Evolutionary conservation across 2,797 vertebrate species (phyloP), one percentile per base, ranked within the genome.

Genomic region (Rousettus madagascariensis): DNA sequence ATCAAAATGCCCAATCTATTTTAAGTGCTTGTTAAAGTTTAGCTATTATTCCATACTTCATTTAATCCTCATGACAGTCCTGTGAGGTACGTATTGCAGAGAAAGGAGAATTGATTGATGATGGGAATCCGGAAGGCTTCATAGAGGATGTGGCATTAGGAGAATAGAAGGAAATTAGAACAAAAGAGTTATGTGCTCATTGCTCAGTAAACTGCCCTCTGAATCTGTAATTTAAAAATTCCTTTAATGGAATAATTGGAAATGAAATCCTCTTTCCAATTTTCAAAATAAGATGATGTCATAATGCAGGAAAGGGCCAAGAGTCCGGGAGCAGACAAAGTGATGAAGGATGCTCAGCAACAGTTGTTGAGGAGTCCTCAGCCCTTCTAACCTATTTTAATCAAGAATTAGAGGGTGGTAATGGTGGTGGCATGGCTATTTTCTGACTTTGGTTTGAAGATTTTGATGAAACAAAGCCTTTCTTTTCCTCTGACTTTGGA

Each of bases 221-320:
- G 69, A 75, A 57, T 86, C 20, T 94, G 33, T 57, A 61, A 69
- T 92, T 92, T 88, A 43, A 95, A 94, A 91, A 80, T 95, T 65
- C 28, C 74, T 88, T 92, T 94, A 43, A 93, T 94, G 86, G 91
- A 91, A 90, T 95, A 93, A 69, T 88, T 97, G 95, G 85, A 93
- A 95, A n/a, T 74, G 36, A 88, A 94, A 85, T 77, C 51, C 53
- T 91, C 55, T 53, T 72, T 96, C 55, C 63, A 0, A 82, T 51
- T 91, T 78, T 87, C 20, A 91, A 90, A 95, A 82, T 87, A 80
- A 93, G n/a, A 71, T 94, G 93, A 96, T 95, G 61, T 93, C 95
- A 96, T 65, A 75, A 63, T 91, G 84, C 90, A 90, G 87, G 63
- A 57, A 77, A 86, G 84, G 87, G 90, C 80, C 53, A 30, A 65